Percentiles rank a stretch among this genome's conserved stretches.
Conservation (phyloP, 2,113 vertebrate genomes). For the Xiphophorus maculatus region DNA sequence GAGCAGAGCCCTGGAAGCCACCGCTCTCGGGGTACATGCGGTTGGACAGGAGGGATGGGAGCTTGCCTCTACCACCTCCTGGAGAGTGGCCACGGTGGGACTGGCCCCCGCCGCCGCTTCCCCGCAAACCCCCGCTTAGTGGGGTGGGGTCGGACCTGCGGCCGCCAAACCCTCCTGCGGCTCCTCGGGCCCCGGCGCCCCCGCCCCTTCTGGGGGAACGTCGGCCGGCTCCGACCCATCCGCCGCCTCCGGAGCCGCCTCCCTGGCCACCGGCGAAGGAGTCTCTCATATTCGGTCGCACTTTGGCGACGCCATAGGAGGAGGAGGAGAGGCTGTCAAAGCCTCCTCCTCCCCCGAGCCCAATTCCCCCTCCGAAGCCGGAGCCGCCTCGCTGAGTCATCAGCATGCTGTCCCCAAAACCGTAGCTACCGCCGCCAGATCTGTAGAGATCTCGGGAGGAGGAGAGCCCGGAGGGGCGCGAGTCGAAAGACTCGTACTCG, state of each 20-base stretch:
- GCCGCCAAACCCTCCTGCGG: slow-evolving; percentile 77
- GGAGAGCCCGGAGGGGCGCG: slow-evolving; percentile 82
- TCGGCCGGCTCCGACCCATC: slow-evolving; percentile 82
- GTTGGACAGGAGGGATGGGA: slow-evolving; percentile 92
- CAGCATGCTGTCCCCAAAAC: slow-evolving; percentile 81
- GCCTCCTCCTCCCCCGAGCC: slow-evolving; percentile 75
- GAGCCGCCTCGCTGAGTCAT: slow-evolving; percentile 80
- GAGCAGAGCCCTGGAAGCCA: slow-evolving; percentile 82
- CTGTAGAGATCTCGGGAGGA: slow-evolving; percentile 89
- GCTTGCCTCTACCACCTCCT: slow-evolving; percentile 85
- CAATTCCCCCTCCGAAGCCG: slow-evolving; percentile 81
- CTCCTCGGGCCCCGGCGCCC: slow-evolving; percentile 76
- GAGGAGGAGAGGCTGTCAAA: slow-evolving; percentile 83
- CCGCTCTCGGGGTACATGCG: slow-evolving; percentile 85
- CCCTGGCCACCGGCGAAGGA: slow-evolving; percentile 80
- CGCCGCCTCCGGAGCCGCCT: slow-evolving; percentile 81
- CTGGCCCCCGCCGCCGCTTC: slow-evolving; percentile 77
- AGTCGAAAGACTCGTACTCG: slow-evolving; percentile 91
- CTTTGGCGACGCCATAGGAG: slow-evolving; percentile 84
- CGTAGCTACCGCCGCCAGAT: slow-evolving; percentile 84
- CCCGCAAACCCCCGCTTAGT: slow-evolving; percentile 79
- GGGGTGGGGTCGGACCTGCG: slow-evolving; percentile 81
- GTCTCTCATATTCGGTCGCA: slow-evolving; percentile 86
- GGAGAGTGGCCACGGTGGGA: slow-evolving; percentile 77
- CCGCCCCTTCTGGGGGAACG: slow-evolving; percentile 81